Percentiles rank a stretch among this genome's conserved stretches.
phyloP scores from a whole-genome alignment of 2,797 vertebrate genomes.

The Otus scops region DNA sequence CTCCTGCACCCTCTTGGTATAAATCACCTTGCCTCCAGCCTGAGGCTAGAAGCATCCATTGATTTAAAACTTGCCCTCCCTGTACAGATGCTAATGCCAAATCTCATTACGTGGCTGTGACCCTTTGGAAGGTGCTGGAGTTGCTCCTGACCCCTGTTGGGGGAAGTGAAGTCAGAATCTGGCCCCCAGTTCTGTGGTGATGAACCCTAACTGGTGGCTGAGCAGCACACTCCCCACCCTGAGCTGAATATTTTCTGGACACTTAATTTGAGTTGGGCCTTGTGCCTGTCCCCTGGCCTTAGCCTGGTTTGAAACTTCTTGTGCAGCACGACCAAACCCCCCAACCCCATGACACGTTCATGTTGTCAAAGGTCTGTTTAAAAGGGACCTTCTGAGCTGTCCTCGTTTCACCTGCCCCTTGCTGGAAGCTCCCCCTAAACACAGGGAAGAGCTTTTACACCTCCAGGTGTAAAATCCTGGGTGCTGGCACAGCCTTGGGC shows the following conservation, averaged over 20 bases:
- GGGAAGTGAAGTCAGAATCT: neutral
- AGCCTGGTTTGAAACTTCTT: neutral
- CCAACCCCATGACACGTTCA: accelerated
- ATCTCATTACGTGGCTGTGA: accelerated
- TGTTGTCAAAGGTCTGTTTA: accelerated
- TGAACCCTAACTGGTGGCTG: neutral
- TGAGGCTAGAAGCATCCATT: accelerated
- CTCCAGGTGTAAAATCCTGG: neutral
- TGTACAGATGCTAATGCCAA: too few species aligned
- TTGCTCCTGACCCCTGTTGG: neutral
- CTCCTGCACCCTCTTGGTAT: neutral
- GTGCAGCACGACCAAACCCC: accelerated
- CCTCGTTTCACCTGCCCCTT: neutral
- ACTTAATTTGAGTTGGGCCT: neutral
- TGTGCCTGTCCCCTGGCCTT: neutral
- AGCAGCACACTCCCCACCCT: neutral
- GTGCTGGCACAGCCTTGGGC: neutral
- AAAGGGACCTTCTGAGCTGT: neutral
- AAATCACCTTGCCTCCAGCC: neutral
- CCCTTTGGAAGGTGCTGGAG: neutral
- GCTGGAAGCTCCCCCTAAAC: neutral
- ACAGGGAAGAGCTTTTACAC: neutral
- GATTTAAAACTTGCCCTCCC: neutral
- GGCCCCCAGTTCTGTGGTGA: accelerated
- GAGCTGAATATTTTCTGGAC: neutral